A percentile compares a stretch with the other conserved stretches of the same genome.
phyloP scores from a whole-genome alignment of 2,113 vertebrate genomes.

The Ciconia stormi region DNA sequence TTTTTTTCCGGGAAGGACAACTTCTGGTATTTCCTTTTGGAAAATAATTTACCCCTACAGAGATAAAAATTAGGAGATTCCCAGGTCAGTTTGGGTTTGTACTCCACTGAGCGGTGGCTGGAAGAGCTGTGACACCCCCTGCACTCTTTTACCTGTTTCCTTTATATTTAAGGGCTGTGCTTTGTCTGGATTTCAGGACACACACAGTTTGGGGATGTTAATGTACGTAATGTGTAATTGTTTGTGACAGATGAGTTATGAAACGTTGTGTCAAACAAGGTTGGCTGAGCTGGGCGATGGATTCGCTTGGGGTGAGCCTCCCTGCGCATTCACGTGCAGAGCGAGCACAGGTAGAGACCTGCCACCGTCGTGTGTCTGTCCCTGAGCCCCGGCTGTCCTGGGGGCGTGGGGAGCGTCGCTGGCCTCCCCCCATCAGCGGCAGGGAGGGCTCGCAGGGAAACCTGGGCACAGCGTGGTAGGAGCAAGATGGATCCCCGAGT shows the following conservation, averaged over 20 bases:
- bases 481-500: accelerated
- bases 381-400: neutral
- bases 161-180: neutral
- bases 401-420: neutral
- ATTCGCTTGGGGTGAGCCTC: neutral
- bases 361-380: neutral
- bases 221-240: neutral
- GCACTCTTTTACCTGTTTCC: neutral
- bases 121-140: neutral
- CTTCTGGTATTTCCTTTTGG: neutral
- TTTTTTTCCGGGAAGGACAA: neutral
- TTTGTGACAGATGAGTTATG: neutral
- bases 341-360: neutral
- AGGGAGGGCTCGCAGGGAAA: neutral
- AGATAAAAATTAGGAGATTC: neutral
- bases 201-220: neutral
- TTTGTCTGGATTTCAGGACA: neutral
- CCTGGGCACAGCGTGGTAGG: neutral
- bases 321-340: neutral
- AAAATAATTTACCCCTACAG: neutral
- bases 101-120: neutral
- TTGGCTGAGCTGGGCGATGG: neutral
- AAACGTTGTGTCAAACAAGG: neutral
- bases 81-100: neutral
- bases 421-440: accelerated